Conservation (phyloP, 2,113 vertebrate species). For the Pipra filicauda region DNA sequence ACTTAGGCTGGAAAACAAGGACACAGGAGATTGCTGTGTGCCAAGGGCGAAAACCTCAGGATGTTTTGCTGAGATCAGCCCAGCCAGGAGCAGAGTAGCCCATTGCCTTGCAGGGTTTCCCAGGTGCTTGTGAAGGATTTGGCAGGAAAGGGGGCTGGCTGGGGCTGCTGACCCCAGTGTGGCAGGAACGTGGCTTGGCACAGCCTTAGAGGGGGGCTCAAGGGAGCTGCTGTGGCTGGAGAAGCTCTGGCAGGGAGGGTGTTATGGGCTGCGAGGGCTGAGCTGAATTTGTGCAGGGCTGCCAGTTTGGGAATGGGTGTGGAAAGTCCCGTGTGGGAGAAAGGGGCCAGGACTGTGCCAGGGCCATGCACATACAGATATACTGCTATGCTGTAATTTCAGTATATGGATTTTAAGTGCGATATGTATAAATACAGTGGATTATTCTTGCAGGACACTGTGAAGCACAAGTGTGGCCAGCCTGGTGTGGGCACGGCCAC, state of each 20-base stretch:
- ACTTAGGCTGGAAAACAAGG: neutral
- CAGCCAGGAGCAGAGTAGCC: neutral
- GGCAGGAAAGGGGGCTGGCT: neutral
- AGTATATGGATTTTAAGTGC: neutral
- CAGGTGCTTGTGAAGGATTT: rapidly evolving
- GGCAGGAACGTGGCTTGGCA: neutral
- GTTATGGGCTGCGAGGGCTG: rapidly evolving
- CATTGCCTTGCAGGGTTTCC: rapidly evolving
- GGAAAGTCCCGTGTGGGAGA: rapidly evolving
- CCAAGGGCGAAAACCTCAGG: neutral
- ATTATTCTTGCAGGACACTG: neutral
- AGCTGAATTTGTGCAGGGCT: neutral
- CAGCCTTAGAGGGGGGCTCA: neutral
- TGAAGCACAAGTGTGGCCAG: neutral
- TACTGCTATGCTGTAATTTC: neutral
- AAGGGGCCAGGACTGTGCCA: neutral
- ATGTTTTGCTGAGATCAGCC: neutral
- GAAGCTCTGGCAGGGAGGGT: neutral
- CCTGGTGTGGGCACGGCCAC: rapidly evolving
- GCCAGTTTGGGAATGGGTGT: neutral
- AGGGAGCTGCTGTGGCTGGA: neutral
- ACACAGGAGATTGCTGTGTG: neutral
- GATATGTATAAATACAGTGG: neutral
- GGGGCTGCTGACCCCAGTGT: rapidly evolving
- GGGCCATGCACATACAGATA: neutral